Evolutionary conservation across 2,797 vertebrate genomes (phyloP), one percentile per base, ranked within the genome.

Genomic region (Acanthiza pusilla): DNA sequence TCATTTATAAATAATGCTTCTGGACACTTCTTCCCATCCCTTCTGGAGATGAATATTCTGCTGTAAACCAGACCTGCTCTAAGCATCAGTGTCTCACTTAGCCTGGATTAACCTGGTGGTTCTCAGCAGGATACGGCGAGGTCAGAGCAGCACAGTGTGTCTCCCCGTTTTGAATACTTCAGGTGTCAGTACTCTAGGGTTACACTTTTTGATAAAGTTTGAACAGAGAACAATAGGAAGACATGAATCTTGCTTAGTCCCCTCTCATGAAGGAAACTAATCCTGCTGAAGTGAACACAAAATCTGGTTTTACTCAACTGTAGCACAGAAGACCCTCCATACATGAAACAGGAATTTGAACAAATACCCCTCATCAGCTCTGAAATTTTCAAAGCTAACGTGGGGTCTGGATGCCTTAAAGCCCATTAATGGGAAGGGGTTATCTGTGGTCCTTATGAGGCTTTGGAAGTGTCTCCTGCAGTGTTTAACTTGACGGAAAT

Each of bases 1-100:
- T 77, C 63, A 11, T 92, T 86, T 95, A 93, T 95, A 94, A 93
- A 94, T 92, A 96, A 95, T 0, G 20, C 81, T 94, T 96, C 92
- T 94, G 78, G 61, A 89, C 74, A 60, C 83, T 94, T 91, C 86
- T 92, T 83, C 87, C 79, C 77, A 85, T 78, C 55, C 51, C 51
- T 53, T 88, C 77, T 66, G 76, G 75, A 92, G 92, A 81, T 3
- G 2, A 75, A 91, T 96, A 62, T 80, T 94, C 62, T 91, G 78
- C 78, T 80, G 76, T 65, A 81, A 94, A 86, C 30, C 85, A 94
- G 94, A 58, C 47, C 76, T 68, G 62, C 74, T 79, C 60, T 58
- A 54, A 90, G 55, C 70, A 81, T 75, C 80, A 70, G 80, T 45
- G 62, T 53, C 91, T 89, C 87, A 83, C 94, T 97, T 95, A 83